Evolutionary conservation across 2,797 vertebrate species (phyloP).

Genomic region (Anolis apletophallus): DNA sequence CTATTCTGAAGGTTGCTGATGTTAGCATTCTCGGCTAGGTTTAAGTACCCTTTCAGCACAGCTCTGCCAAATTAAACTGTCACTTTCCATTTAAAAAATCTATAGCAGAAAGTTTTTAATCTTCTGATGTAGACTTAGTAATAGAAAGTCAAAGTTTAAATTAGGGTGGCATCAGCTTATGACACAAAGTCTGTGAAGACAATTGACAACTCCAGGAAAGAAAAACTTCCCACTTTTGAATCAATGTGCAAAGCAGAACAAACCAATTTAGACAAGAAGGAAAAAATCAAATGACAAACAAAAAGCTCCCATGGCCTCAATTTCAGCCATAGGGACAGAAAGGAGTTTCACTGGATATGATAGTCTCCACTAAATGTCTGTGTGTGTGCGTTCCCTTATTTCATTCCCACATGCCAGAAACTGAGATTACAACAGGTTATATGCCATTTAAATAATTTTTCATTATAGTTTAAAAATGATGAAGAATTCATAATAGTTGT

Average conservation of each 20-base stretch:
- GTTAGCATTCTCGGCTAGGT: slow-evolving; percentile 61
- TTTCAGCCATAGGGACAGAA: not conserved
- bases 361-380: no score
- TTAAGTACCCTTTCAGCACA: slow-evolving; percentile 65
- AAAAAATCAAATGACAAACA: no score
- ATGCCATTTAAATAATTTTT: no score
- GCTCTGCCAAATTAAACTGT: slow-evolving; percentile 73
- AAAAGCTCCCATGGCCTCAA: not conserved
- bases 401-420: no score
- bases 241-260: slow-evolving; percentile 14
- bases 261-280: not conserved
- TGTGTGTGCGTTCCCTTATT: no score
- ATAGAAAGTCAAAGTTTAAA: slow-evolving; percentile 71
- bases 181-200: slow-evolving; percentile 54
- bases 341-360: no score
- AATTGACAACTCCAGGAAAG: slow-evolving; percentile 44
- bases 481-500: no score
- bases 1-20: slow-evolving; percentile 65
- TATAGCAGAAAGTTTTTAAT: slow-evolving; percentile 63
- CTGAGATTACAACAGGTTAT: no score
- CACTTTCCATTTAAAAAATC: slow-evolving; percentile 73
- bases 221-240: slow-evolving; percentile 29
- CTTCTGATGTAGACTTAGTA: slow-evolving; percentile 64
- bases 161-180: slow-evolving; percentile 55
- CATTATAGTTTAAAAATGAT: no score